Percentiles rank a stretch among this genome's conserved stretches.
Evolutionary conservation across 2,888 invertebrate species (phyloP).

Genomic region (Brenthis ino): DNA sequence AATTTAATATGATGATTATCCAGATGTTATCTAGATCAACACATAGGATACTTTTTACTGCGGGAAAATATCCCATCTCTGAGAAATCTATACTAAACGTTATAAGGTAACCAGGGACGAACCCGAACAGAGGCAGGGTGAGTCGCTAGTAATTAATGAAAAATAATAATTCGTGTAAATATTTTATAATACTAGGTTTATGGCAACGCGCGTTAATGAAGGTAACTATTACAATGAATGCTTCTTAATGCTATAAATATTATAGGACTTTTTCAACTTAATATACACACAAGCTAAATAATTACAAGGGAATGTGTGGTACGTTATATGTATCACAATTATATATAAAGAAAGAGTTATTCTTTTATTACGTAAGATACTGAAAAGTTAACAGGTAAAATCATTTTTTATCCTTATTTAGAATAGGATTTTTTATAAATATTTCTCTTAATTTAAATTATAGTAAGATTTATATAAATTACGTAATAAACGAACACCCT

Average conservation of each 20-base stretch:
- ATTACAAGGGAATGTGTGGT: conserved; percentile 65
- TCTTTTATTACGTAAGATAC: conserved; percentile 11
- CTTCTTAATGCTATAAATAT: conserved; percentile 56
- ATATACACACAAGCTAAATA: conserved; percentile 62
- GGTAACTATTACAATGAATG: conserved; percentile 68
- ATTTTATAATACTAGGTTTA: conserved; percentile 59
- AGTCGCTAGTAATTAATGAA: too few species aligned
- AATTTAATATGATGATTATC: too few species aligned
- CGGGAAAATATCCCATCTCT: too few species aligned
- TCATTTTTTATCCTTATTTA: background rate
- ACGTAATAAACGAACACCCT: conserved; percentile 1
- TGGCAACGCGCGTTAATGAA: conserved; percentile 74
- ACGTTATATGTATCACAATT: conserved; percentile 38
- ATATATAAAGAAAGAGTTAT: conserved; percentile 39
- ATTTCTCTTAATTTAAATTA: background rate
- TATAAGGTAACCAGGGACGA: background rate
- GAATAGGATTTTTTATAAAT: background rate
- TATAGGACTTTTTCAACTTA: conserved; percentile 52
- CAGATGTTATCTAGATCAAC: too few species aligned
- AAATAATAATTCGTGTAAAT: conserved; percentile 53
- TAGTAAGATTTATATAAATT: background rate
- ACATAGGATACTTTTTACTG: too few species aligned
- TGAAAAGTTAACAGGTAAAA: background rate
- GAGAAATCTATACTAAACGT: background rate
- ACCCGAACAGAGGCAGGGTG: too few species aligned